phyloP scores from a whole-genome alignment of 2,113 vertebrate species.

The Hippocampus abdominalis region DNA sequence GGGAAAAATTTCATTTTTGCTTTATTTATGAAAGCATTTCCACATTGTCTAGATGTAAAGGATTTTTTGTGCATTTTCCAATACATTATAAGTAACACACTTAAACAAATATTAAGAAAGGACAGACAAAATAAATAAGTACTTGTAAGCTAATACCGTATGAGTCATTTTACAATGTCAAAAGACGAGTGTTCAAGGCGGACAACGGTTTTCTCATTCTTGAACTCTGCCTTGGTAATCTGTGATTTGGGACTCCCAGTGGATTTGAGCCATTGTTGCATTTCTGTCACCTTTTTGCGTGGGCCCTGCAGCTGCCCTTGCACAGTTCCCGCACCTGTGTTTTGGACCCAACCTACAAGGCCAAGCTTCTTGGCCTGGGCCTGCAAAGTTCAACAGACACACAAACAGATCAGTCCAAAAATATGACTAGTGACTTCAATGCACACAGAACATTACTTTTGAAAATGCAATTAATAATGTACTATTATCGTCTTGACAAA shows the following conservation, averaged over 20 bases:
- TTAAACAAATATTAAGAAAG: slow-evolving; percentile 13
- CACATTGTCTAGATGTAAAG: slow-evolving; percentile 11
- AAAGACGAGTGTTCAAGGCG: slow-evolving; percentile 80
- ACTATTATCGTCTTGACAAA: not conserved
- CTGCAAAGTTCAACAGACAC: slow-evolving; percentile 58
- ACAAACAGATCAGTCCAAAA: not conserved
- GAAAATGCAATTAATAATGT: not conserved
- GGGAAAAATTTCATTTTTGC: not conserved
- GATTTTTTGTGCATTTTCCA: slow-evolving; percentile 1
- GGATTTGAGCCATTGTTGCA: slow-evolving; percentile 86
- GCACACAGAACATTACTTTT: not conserved
- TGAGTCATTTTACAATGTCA: slow-evolving; percentile 67
- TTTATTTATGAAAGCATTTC: slow-evolving; percentile 30
- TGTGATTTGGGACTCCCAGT: slow-evolving; percentile 86
- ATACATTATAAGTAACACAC: not conserved
- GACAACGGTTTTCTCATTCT: slow-evolving; percentile 77
- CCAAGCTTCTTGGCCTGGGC: slow-evolving; percentile 82
- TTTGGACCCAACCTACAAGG: slow-evolving; percentile 92
- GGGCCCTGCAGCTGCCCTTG: slow-evolving; percentile 85
- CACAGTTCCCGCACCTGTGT: slow-evolving; percentile 82
- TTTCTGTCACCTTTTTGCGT: slow-evolving; percentile 69
- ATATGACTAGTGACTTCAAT: not conserved
- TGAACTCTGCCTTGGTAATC: slow-evolving; percentile 82
- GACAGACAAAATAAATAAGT: slow-evolving; percentile 56
- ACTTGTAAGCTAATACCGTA: slow-evolving; percentile 1